Percentiles rank a stretch among this genome's conserved stretches.
Evolutionary conservation across 2,888 invertebrate genomes (phyloP).

Genomic region (Callimorpha dominula): DNA sequence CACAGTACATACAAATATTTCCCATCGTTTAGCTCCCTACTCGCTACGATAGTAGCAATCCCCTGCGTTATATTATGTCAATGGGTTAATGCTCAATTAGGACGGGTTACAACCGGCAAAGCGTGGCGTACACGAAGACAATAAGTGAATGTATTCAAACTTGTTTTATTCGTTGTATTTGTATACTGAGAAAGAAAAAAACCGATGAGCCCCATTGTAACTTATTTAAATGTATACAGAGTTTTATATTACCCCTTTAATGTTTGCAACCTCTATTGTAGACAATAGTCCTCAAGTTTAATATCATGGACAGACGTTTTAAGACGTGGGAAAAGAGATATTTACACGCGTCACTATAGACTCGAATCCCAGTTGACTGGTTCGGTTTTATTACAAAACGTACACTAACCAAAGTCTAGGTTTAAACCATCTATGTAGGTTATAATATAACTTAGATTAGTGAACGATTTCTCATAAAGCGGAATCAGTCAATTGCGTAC

Average conservation of each 20-base stretch:
- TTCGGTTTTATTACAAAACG: too few relatives aligned
- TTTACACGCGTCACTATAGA: not conserved
- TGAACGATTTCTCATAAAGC: too few relatives aligned
- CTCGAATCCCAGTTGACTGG: too few relatives aligned
- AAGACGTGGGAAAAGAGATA: not conserved
- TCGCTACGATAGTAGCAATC: slow-evolving; percentile 31
- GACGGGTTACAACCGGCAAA: slow-evolving; percentile 45
- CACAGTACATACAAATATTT: slow-evolving; percentile 7
- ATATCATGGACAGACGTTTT: not conserved
- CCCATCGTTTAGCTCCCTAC: slow-evolving; percentile 22
- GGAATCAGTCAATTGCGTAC: too few relatives aligned
- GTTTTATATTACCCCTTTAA: not conserved
- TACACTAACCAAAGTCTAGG: too few relatives aligned
- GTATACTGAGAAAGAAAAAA: not conserved
- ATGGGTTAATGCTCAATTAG: slow-evolving; percentile 70
- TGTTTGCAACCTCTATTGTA: slow-evolving; percentile 7
- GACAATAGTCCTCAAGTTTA: not conserved
- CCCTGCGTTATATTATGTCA: slow-evolving; percentile 62
- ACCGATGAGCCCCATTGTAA: slow-evolving; percentile 1
- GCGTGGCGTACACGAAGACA: not conserved
- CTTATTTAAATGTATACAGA: slow-evolving; percentile 15
- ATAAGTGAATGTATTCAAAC: slow-evolving; percentile 16
- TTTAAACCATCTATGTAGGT: too few relatives aligned
- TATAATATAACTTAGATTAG: too few relatives aligned
- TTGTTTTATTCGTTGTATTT: slow-evolving; percentile 12